Conservation (phyloP, 2,888 invertebrate species). For the Deilephila porcellus region DNA sequence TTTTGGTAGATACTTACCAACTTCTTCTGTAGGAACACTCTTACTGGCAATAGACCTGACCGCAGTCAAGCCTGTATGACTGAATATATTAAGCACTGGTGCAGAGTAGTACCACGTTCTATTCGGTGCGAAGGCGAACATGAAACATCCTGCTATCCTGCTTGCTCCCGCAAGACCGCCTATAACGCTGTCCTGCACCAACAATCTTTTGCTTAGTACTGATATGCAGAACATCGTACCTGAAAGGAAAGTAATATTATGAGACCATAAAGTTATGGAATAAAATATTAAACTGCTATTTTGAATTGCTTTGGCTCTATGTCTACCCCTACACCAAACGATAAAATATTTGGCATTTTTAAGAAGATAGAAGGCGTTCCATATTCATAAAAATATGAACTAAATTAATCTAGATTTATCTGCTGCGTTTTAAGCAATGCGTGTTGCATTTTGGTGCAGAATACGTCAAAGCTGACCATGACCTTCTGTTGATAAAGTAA, state of each 20-base stretch:
- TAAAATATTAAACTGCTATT: too few relatives aligned
- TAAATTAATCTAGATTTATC: too few relatives aligned
- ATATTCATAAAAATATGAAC: background rate
- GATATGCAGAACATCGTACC: slow-evolving; percentile 80
- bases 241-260: slow-evolving; percentile 46
- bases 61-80: slow-evolving; percentile 83
- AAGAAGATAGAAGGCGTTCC: too few relatives aligned
- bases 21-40: slow-evolving; percentile 82
- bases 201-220: slow-evolving; percentile 70
- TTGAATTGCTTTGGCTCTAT: too few relatives aligned
- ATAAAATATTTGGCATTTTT: too few relatives aligned
- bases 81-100: slow-evolving; percentile 80
- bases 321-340: too few relatives aligned
- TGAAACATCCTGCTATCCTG: slow-evolving; percentile 81
- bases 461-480: background rate
- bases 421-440: too few relatives aligned
- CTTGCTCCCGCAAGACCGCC: slow-evolving; percentile 79
- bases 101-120: slow-evolving; percentile 79
- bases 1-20: slow-evolving; percentile 64
- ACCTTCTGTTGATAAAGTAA: background rate
- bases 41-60: slow-evolving; percentile 84
- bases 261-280: too few relatives aligned
- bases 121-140: slow-evolving; percentile 79
- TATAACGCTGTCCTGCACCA: slow-evolving; percentile 78
- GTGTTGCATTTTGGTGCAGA: background rate